A percentile compares a stretch with the other conserved stretches of the same genome.
These are phyloP conservation scores for Lutraria rhynchaena DNA, from an alignment of 1,140 invertebrate genomes.

Conservation along the genomic window DNA sequence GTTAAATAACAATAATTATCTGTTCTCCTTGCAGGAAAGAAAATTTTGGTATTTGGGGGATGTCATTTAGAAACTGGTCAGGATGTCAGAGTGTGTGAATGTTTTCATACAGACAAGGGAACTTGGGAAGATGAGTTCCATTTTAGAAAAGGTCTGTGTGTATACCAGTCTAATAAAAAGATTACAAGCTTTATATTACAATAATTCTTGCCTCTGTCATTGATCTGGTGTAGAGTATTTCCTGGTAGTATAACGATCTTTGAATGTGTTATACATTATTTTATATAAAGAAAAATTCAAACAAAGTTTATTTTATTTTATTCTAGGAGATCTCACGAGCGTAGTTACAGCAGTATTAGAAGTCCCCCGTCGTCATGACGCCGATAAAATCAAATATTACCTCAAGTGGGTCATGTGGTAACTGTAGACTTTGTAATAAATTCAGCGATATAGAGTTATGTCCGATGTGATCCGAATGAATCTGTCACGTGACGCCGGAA, in stretches of 20 bases:
- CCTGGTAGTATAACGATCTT: not conserved
- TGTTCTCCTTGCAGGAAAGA: too few relatives aligned
- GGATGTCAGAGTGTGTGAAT: conserved; percentile 54
- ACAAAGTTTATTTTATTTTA: too few relatives aligned
- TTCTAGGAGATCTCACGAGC: conserved; percentile 53
- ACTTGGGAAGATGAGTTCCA: conserved; percentile 57
- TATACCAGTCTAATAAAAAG: not conserved
- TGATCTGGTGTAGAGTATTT: not conserved
- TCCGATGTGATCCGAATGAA: too few relatives aligned
- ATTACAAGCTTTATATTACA: not conserved
- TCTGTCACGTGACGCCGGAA: too few relatives aligned
- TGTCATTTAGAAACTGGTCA: conserved; percentile 52
- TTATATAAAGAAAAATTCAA: too few relatives aligned
- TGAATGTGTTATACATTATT: too few relatives aligned
- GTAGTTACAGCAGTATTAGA: conserved; percentile 46
- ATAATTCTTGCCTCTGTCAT: not conserved
- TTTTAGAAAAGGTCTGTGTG: conserved; percentile 56
- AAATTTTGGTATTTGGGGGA: conserved; percentile 59
- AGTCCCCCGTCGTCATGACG: conserved; percentile 53
- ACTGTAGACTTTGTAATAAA: too few relatives aligned
- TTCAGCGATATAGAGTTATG: too few relatives aligned
- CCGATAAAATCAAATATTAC: conserved; percentile 50
- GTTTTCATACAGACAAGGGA: conserved; percentile 46
- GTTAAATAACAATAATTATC: too few relatives aligned
- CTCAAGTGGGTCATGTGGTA: conserved; percentile 58